A percentile compares a stretch with the other conserved stretches of the same genome.
Evolutionary conservation across 2,888 invertebrate species (phyloP).

Genomic region (Netelia fuscicornis): DNA sequence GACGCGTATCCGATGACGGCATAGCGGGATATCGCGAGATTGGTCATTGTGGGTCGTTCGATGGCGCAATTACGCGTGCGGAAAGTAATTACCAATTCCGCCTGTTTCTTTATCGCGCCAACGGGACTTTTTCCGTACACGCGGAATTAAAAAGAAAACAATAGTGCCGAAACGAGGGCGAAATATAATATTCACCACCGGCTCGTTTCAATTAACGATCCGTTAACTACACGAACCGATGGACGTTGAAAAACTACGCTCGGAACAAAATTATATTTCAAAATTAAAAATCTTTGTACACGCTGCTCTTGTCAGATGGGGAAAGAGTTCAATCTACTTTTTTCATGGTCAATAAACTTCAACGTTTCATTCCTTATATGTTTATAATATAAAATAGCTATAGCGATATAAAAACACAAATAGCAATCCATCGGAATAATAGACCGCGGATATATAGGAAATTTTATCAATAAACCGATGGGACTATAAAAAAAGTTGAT

Average conservation of each 20-base stretch:
- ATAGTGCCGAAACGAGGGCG: neutral
- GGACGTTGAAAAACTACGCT: neutral
- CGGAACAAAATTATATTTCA: neutral
- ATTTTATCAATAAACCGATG: conserved; percentile 55
- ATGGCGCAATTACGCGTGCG: neutral
- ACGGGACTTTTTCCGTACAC: neutral
- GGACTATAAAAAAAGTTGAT: conserved; percentile 19
- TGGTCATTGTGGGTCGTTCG: neutral
- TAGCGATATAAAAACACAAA: neutral
- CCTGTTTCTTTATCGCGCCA: neutral
- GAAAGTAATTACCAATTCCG: neutral
- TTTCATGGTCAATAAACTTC: neutral
- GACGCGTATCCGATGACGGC: neutral
- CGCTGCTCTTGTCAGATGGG: neutral
- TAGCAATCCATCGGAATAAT: neutral
- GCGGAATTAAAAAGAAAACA: neutral
- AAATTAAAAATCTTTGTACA: neutral
- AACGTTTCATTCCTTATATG: neutral
- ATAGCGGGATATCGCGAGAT: neutral
- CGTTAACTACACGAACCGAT: neutral
- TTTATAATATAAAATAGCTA: neutral
- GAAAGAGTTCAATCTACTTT: neutral
- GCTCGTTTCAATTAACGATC: neutral
- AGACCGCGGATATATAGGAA: neutral
- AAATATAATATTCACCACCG: neutral